Evolutionary conservation across 1,140 invertebrate genomes (phyloP), one percentile per base, ranked within the genome.

Genomic region (Acromyrmex heyeri): DNA sequence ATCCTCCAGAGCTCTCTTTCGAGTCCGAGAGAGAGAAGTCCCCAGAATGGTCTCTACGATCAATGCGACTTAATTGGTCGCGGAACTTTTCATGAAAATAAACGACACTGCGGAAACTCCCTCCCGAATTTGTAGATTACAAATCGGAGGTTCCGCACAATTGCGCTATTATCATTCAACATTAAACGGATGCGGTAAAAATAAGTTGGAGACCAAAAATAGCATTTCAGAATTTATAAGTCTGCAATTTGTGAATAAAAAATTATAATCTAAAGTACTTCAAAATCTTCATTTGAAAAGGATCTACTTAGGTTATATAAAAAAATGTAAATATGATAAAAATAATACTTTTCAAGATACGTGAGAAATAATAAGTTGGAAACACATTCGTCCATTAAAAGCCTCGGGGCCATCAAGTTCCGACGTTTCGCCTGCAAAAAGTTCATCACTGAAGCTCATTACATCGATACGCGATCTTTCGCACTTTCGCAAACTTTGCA

Each of bases 391-490:
- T 72, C 67, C 50, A 30, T 64, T 53, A 70, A 76, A 85, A 62
- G 64, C 76, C 87, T 67, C 82, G 79, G 69, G 82, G 85, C 72
- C 55, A 38, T 81, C 62, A 27, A 55, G 24, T 72, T 38, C 48
- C 77, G 48, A 69, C 44, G 48, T 69, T 30, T 83, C 48, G 55
- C 55, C 38, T 16, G 55, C 55, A 75, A 83, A 83, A 83, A 83
- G 69, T 83, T 83, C 79, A 83, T 83, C 79, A 61, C 50, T 53
- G 27, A 75, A 88, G 88, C 72, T 89, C 88, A 86, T 89, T 88
- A 89, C 87, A 57, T 81, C 87, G 88, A 88, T 89, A 88, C 88
- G 82, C 44, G 87, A 87, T 89, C 87, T 86, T 70, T 21, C 75
- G 86, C 87, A 24, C 87, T 77, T 70, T 82, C 48, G 69, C 62